phyloP scores from a whole-genome alignment of 2,113 vertebrate genomes.

The Odocoileus virginianus region DNA sequence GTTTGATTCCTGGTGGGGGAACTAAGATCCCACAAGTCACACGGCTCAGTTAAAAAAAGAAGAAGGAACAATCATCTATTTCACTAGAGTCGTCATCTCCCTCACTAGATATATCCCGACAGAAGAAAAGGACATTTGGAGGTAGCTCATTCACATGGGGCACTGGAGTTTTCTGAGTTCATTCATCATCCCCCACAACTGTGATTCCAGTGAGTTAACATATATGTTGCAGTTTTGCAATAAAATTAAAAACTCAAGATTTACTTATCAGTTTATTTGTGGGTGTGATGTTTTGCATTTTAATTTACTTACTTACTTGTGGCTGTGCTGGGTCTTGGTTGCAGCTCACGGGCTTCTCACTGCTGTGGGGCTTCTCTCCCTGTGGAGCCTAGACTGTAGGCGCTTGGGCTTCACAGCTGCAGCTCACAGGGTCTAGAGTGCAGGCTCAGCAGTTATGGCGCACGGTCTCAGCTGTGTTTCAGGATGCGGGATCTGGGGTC shows the following conservation, averaged over 20 bases:
- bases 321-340: neutral
- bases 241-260: neutral
- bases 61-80: neutral
- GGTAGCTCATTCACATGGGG: neutral
- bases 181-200: neutral
- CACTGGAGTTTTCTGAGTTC: neutral
- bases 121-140: neutral
- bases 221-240: neutral
- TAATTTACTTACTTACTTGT: neutral
- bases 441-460: neutral
- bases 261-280: neutral
- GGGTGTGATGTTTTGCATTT: neutral
- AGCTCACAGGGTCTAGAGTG: neutral
- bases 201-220: neutral
- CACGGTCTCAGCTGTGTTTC: neutral
- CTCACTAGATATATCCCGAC: neutral
- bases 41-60: neutral
- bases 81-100: neutral
- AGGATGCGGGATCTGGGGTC: neutral
- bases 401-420: accelerated
- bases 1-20: neutral
- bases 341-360: neutral
- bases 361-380: no score
- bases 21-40: neutral
- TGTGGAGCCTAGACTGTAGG: neutral